Evolutionary conservation across 1,140 invertebrate genomes (phyloP).

Genomic region (Wiebesia pumilae): DNA sequence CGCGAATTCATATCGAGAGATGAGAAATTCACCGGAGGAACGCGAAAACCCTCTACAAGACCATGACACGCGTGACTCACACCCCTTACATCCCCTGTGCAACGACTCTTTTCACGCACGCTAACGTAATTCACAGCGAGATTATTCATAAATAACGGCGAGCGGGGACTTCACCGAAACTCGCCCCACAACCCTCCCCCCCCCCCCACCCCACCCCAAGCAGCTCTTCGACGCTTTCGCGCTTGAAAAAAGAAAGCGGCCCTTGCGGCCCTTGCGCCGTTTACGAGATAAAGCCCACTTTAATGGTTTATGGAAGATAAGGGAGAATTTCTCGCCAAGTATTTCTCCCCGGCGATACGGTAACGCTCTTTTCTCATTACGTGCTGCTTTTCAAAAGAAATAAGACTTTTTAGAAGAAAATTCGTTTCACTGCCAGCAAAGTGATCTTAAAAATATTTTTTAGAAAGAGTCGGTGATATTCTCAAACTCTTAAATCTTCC

Average conservation of each 20-base stretch:
- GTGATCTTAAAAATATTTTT: too few species aligned
- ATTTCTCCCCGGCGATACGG: too few species aligned
- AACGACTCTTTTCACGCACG: too few species aligned
- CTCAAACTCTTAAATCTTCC: too few species aligned
- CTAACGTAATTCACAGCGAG: neutral
- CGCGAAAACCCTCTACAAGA: too few species aligned
- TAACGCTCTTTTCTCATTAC: neutral
- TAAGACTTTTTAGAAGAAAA: neutral
- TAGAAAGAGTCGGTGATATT: too few species aligned
- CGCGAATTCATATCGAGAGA: neutral
- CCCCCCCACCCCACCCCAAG: too few species aligned
- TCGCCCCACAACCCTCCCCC: neutral
- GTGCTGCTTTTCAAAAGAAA: neutral
- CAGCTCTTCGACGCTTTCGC: neutral
- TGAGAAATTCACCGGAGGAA: neutral
- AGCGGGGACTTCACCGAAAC: neutral
- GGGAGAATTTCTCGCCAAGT: neutral
- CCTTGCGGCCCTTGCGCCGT: neutral
- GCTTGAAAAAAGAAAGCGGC: neutral
- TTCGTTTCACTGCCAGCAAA: neutral
- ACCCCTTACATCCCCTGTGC: neutral
- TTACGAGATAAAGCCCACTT: neutral
- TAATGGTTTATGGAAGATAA: neutral
- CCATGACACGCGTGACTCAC: neutral
- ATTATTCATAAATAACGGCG: neutral